Conservation (phyloP, 2,797 vertebrate species). For the Enteromius mattozi region DNA sequence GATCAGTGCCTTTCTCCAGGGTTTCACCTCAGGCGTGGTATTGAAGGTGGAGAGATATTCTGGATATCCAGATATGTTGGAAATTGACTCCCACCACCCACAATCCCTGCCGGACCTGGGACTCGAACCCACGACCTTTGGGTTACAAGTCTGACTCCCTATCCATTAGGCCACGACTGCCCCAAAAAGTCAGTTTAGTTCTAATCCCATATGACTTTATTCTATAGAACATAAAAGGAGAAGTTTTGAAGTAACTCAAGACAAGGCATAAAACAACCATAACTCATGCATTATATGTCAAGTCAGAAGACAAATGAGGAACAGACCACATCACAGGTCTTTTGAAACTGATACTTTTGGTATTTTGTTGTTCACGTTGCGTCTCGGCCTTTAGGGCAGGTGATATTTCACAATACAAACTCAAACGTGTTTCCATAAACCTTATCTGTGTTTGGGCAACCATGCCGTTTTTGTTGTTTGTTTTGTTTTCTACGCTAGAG, state of each 20-base stretch:
- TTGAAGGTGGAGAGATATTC: too few species aligned
- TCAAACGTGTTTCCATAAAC: neutral
- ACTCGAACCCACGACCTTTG: too few species aligned
- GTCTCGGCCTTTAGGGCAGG: neutral
- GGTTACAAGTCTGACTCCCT: too few species aligned
- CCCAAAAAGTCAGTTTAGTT: neutral
- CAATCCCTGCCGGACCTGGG: too few species aligned
- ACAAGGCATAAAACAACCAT: neutral
- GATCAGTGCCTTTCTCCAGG: too few species aligned
- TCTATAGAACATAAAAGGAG: neutral
- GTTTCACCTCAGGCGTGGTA: too few species aligned
- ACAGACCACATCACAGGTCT: neutral
- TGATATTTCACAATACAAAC: neutral
- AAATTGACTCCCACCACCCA: too few species aligned
- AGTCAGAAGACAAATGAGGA: neutral
- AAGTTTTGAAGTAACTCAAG: neutral
- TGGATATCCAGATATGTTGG: too few species aligned
- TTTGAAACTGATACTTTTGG: neutral
- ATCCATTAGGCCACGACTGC: too few species aligned
- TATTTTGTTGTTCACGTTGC: neutral
- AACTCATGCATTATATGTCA: neutral
- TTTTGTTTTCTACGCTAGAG: neutral
- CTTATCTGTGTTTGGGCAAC: slow-evolving; percentile 13
- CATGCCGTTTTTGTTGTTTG: neutral
- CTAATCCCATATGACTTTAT: too few species aligned